These are phyloP conservation scores for Drosophila sturtevanti DNA, from an alignment of 1,140 invertebrate species.

Conservation along the genomic window DNA sequence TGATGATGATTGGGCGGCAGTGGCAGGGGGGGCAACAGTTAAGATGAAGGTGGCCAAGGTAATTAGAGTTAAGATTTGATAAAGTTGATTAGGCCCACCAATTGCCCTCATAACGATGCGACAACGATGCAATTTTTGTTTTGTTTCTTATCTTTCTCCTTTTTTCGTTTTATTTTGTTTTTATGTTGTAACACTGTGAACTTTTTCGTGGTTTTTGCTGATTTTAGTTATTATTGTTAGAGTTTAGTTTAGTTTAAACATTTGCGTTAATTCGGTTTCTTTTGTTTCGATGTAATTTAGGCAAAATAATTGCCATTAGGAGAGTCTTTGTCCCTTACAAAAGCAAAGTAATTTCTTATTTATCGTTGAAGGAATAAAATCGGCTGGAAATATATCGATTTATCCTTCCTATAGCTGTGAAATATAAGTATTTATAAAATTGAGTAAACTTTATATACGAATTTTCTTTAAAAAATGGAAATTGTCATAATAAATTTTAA, in stretches of 20 bases:
- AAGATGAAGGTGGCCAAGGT: conserved; percentile 44
- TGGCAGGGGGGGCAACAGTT: neutral
- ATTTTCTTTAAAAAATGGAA: too few species aligned
- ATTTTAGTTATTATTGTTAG: conserved; percentile 22
- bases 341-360: neutral
- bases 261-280: conserved; percentile 50
- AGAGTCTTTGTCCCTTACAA: neutral
- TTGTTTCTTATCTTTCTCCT: conserved; percentile 17
- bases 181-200: conserved; percentile 34
- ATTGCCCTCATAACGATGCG: conserved; percentile 52
- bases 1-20: neutral
- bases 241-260: neutral
- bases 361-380: conserved; percentile 16
- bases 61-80: conserved; percentile 58
- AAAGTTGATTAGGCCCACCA: conserved; percentile 46
- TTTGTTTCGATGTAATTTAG: neutral
- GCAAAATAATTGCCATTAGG: neutral
- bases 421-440: too few species aligned
- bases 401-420: too few species aligned
- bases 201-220: conserved; percentile 33
- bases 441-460: too few species aligned
- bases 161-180: conserved; percentile 23
- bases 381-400: too few species aligned
- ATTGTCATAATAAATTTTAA: too few species aligned
- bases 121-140: conserved; percentile 44